Base-by-base conservation (phyloP, 2,113 vertebrate species). In the Siniperca knerii region DNA sequence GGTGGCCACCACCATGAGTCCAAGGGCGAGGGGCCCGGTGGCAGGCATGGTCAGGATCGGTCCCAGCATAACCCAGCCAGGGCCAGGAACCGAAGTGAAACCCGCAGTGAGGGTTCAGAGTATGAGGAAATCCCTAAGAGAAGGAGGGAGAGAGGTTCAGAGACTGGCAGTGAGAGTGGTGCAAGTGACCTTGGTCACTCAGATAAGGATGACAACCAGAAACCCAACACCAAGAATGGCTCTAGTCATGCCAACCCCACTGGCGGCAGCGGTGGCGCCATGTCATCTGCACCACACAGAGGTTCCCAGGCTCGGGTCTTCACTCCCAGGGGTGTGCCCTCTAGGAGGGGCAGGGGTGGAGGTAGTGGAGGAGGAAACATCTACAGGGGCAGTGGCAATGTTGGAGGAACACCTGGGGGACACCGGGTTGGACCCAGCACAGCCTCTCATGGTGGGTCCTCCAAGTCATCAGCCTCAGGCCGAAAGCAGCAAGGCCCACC, bases 81-180 rank as follows among this genome's bases (percentile, higher is more conserved):
- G 50, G 96, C 97, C 18, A 95, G 97, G 46, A 97, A 97, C 83
- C 94, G 96, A 73, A 98, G 97, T 0, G 97, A 98, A 91, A 98
- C 97, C 0, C 95, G 97, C 16, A 98, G 97, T 0, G 97, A 98
- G 90, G 97, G 97, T 23, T 98, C 97, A 0, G 97, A 98, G 81
- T 98, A 98, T 6, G 97, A 98, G 87, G 97, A 98, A 86, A 96
- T 98, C 21, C 97, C 97, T 46, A 98, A 98, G 87, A 94, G 97
- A n/a, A 95, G 97, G 3, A 85, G 97, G 52, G 97, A 98, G 87
- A 93, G 97, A 2, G 97, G 97, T 37, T 98, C 97, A 0, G 97
- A 98, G 90, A 98, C 97, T 0, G 97, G 97, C 83, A 98, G 97
- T 0, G 97, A 98, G 89, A 98, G 97, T 21, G 97, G 96, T 4